Conservation (phyloP, 2,113 vertebrate species). For the Anolis carolinensis region DNA sequence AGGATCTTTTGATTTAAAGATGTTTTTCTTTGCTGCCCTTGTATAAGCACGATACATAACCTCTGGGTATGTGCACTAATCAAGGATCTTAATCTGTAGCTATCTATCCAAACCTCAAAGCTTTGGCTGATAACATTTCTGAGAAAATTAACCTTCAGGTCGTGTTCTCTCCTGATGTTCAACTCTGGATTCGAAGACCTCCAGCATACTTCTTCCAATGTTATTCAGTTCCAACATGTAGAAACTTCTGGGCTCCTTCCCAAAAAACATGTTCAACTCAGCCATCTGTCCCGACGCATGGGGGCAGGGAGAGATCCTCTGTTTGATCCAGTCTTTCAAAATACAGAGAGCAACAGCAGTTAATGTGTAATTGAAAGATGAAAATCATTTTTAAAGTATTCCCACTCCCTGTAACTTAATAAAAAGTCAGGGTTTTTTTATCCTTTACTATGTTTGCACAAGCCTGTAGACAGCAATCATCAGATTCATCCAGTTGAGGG, state of each 20-base stretch:
- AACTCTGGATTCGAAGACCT: constrained; percentile 41
- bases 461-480: constrained; percentile 33
- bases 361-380: neutral
- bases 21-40: constrained; percentile 57
- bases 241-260: constrained; percentile 32
- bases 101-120: constrained; percentile 23
- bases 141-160: constrained; percentile 46
- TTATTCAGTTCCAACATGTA: neutral
- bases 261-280: constrained; percentile 49
- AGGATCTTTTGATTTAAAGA: constrained; percentile 57
- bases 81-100: constrained; percentile 50
- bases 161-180: neutral
- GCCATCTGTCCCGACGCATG: constrained; percentile 33
- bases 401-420: constrained; percentile 17
- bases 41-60: constrained; percentile 37
- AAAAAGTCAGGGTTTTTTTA: constrained; percentile 37
- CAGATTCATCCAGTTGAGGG: neutral
- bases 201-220: constrained; percentile 35
- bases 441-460: constrained; percentile 39
- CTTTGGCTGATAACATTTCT: constrained; percentile 49
- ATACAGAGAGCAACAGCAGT: neutral
- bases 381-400: neutral
- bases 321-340: constrained; percentile 40
- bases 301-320: constrained; percentile 21
- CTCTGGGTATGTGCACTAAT: constrained; percentile 54